These are phyloP conservation scores for Apostichopus japonicus DNA, from an alignment of 35 echinoderm and acorn worm species.

Conservation along the genomic window DNA sequence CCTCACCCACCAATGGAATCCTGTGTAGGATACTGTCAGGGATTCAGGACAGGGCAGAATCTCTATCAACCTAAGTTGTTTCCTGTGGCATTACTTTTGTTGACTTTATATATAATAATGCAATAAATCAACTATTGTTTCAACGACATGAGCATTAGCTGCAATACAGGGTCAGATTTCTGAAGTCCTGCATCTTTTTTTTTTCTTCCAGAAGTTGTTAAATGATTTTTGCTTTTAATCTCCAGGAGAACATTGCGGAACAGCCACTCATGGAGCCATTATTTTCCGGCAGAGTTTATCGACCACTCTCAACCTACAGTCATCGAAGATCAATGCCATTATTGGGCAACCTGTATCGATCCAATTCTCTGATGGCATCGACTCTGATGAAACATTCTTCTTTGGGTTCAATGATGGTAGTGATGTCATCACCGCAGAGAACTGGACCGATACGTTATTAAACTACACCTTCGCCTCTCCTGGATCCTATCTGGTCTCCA, in stretches of 20 bases:
- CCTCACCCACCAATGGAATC: too few species aligned
- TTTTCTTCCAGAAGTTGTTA: too few species aligned
- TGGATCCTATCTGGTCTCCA: constrained; percentile 39
- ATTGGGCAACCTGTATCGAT: constrained; percentile 36
- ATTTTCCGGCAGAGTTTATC: constrained; percentile 33
- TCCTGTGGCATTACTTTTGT: too few species aligned
- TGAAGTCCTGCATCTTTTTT: too few species aligned
- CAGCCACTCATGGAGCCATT: constrained; percentile 47
- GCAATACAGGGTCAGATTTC: too few species aligned
- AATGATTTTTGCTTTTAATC: not conserved
- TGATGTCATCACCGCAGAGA: not conserved
- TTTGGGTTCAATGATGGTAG: constrained; percentile 55
- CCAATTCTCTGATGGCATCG: constrained; percentile 8
- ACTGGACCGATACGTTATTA: not conserved
- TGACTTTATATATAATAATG: too few species aligned
- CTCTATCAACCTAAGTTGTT: too few species aligned
- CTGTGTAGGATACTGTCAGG: too few species aligned
- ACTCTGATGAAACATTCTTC: constrained; percentile 45
- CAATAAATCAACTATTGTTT: too few species aligned
- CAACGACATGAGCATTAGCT: too few species aligned
- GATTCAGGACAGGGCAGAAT: too few species aligned
- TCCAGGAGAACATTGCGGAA: constrained; percentile 58
- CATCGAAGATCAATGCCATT: constrained; percentile 16
- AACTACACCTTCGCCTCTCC: constrained; percentile 23
- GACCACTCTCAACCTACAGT: not conserved